Evolutionary conservation across 2,888 invertebrate genomes (phyloP), one percentile per base, ranked within the genome.

Genomic region (Leistus spinibarbis): DNA sequence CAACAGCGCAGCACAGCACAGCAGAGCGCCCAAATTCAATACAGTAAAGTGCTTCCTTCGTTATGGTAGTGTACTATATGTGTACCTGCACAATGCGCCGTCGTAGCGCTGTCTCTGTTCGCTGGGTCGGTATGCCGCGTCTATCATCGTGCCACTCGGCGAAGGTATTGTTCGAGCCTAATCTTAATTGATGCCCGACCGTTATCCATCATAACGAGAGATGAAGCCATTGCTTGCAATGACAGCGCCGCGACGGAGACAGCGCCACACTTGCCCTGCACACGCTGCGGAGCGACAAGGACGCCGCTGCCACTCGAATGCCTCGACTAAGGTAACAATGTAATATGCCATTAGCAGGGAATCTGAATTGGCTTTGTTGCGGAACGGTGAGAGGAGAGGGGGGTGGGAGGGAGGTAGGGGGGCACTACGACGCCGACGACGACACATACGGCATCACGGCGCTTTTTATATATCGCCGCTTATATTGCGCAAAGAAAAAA

Each of bases 331-430:
- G 85, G 85, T 85, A 85, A 86, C 86, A 86, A 86, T 86, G 85
- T 86, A 85, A 86, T 85, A 83, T 85, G 85, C 86, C 86, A 86
- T 86, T 86, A 86, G 85, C 84, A 85, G 84, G 82, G 85, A 86
- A 84, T 86, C 83, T 85, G 84, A 86, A 85, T 85, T 85, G 85
- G 85, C 85, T 85, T 86, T 86, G 85, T 86, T 85, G 84, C 80
- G 82, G 83, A 78, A 81, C 81, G 81, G 82, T 81, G 81, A 79
- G 80, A 79, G 68, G 60, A 54, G 17, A 24, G 62, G 13, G 16
- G 72, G 19, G 23, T 22, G 23, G 66, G 16, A 22, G 57, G 65
- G 60, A 57, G 56, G 10, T 54, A 16, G 40, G 53, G 13, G 17
- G 73, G 16, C 65, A 53, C 63, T 66, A 24, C 54, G 67, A 22